Evolutionary conservation across 2,888 invertebrate genomes (phyloP), one percentile per base, ranked within the genome.

Genomic region (Tenodera sinensis): DNA sequence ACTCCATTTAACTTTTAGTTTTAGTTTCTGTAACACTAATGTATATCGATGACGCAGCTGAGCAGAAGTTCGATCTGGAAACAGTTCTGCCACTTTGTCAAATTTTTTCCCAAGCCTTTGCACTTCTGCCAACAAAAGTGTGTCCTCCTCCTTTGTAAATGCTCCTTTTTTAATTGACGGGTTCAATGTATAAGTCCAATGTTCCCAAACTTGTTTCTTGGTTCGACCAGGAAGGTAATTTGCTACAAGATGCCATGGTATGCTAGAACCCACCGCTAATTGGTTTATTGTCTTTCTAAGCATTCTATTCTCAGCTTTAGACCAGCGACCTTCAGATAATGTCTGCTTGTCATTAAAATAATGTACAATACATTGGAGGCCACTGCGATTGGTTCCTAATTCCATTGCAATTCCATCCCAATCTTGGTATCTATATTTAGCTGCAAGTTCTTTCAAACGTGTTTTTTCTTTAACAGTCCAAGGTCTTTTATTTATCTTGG

Each of bases 241-340:
- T 0, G 95, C 94, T 12, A 97, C 95, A 92, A 95, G 95, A 6
- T 95, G 94, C 97, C 98, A 98, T 1, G 96, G 96, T 90, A 97
- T 96, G 84, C 95, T 95, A 90, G 95, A 94, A 27, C 96, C 97
- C 88, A 95, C 94, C 90, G 94, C 95, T 90, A 95, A 95, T 90
- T 93, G 93, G n/a, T 96, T 94, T 0, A 98, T 95, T 2, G 96
- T 93, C 88, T 95, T 94, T 81, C 94, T 92, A 4, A 98, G 93
- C 87, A 94, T 94, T 87, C 94, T 93, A 91, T 97, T 96, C 92
- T 98, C 98, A 85, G 95, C 94, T 20, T 93, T 92, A 0, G 95
- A 94, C 96, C 98, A 98, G 3, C 30, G 54, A 90, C 94, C 95
- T 2, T 92, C 92, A 0, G 93, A 84, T 89, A 71, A 9, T 84